Percentiles rank a stretch among this genome's conserved stretches.
Evolutionary conservation across 2,797 vertebrate species (phyloP).

Genomic region (Poeciliopsis turneri): DNA sequence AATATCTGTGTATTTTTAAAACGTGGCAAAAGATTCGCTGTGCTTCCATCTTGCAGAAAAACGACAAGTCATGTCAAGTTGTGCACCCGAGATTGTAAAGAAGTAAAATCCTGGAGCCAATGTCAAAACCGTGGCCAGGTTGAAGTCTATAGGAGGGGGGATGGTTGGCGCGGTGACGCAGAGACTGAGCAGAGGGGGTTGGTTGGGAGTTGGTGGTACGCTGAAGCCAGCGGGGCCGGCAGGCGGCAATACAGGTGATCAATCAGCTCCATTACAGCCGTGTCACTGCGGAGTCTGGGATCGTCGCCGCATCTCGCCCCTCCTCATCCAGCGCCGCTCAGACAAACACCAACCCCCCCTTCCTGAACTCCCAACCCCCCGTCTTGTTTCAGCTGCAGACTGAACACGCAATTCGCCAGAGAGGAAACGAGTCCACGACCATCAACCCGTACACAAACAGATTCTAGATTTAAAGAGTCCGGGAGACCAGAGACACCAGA

Average conservation of each 20-base stretch:
- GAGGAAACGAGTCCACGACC: conserved; percentile 32
- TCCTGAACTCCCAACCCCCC: conserved; percentile 27
- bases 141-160: conserved; percentile 81
- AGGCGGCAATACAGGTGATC: conserved; percentile 84
- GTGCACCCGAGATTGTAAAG: not conserved
- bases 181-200: conserved; percentile 54
- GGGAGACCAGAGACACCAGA: conserved; percentile 40
- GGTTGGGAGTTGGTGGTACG: conserved; percentile 80
- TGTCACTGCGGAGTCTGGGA: conserved; percentile 84
- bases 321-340: conserved; percentile 33
- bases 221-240: conserved; percentile 80
- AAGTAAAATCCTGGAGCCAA: conserved; percentile 65
- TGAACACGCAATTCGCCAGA: conserved; percentile 32
- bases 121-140: conserved; percentile 82
- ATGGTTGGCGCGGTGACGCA: conserved; percentile 81
- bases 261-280: conserved; percentile 91
- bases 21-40: not conserved
- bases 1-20: conserved; percentile 22
- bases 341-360: conserved; percentile 35
- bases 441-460: conserved; percentile 11
- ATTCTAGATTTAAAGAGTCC: conserved; percentile 25
- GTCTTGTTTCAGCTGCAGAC: conserved; percentile 60
- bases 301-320: conserved; percentile 76
- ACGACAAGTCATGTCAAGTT: not conserved
- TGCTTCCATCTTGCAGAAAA: conserved; percentile 1